Base-by-base conservation (phyloP, 2,888 invertebrate genomes). In the Cacoxenus indagator region DNA sequence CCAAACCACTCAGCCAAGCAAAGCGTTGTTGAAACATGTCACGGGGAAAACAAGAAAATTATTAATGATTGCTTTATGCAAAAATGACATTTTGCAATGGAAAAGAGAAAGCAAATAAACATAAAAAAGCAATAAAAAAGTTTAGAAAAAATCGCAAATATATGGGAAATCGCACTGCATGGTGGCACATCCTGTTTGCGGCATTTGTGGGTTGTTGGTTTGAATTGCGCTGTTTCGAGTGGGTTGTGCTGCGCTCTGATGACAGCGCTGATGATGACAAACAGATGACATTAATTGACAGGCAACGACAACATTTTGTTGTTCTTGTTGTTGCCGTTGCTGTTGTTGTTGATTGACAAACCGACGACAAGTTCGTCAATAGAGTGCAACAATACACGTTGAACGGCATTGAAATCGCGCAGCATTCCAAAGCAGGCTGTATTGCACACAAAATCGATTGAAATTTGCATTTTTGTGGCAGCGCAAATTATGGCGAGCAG, bases 251-350 rank as follows among this genome's bases (percentile, higher is more conserved):
- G 62, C 8, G 62, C 4, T 46, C 26, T 37, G 64, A 46, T 61
- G 64, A 68, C 68, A 68, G 57, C 48, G 37, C 55, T 51, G 54
- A 68, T 61, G 67, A 37, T 67, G 67, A 64, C 73, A 76, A 74
- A 73, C 70, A 71, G 71, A 67, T 71, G 73, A 74, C 75, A 75
- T 69, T 76, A 77, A 78, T 78, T 78, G 78, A 77, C 78, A 76
- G 70, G 67, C 71, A 76, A 73, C 71, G 31, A 65, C 66, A 55
- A 37, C 45, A 55, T 17, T 8, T 26, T 54, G 11, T 24, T 14
- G 37, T 51, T 51, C 8, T 51, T 64, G 64, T 54, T 64, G 64
- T 46, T 46, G 24, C 26, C 19, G 45, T 19, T 55, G 65, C 43
- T 17, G 51, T 55, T 64, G 37, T 59, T 66, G 29, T 51, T 51